phyloP scores from a whole-genome alignment of 1,140 invertebrate species.

The Drosophila kikkawai region DNA sequence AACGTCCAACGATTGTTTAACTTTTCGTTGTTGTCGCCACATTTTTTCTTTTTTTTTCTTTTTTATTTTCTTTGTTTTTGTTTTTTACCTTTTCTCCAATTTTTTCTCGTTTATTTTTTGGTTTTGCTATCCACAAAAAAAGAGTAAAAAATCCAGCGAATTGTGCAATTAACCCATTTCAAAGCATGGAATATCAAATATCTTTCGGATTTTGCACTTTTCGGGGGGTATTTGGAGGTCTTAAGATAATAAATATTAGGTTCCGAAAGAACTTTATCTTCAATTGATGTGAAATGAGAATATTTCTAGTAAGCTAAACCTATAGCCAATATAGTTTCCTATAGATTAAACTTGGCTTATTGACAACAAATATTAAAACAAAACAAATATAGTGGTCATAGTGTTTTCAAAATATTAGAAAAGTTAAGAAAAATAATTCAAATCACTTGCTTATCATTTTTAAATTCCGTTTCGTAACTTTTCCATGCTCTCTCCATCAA shows the following conservation, averaged over 20 bases:
- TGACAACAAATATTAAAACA: background rate
- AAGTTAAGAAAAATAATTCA: background rate
- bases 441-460: background rate
- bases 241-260: background rate
- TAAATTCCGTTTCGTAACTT: background rate
- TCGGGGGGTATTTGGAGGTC: background rate
- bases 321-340: background rate
- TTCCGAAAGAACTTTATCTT: background rate
- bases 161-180: constrained; percentile 54
- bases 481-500: background rate
- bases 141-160: constrained; percentile 28
- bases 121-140: constrained; percentile 10
- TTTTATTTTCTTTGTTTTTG: background rate
- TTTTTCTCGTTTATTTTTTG: constrained; percentile 8
- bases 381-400: background rate
- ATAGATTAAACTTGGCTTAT: background rate
- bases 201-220: constrained; percentile 2
- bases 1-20: constrained; percentile 50
- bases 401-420: background rate
- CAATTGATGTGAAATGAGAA: background rate
- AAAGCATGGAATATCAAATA: constrained; percentile 22
- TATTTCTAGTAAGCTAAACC: background rate
- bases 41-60: background rate
- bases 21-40: constrained; percentile 41
- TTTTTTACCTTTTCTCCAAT: constrained; percentile 13